Evolutionary conservation across 2,888 invertebrate genomes (phyloP).

Genomic region (Scelioninae gen. 2): DNA sequence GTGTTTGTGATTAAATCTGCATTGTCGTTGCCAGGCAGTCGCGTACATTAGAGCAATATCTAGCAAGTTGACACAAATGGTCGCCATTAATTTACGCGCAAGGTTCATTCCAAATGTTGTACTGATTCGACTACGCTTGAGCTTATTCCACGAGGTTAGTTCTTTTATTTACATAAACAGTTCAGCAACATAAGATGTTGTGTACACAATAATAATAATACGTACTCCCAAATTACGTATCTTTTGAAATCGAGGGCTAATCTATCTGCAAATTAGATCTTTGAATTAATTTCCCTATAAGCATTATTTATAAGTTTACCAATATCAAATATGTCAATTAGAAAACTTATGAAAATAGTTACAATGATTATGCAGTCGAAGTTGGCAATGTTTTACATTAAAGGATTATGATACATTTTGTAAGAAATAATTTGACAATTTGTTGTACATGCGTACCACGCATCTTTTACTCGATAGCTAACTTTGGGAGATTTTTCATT

Average conservation of each 20-base stretch:
- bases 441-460: too few relatives aligned
- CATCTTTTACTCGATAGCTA: too few relatives aligned
- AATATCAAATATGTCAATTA: not conserved
- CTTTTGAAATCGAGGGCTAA: conserved; percentile 15
- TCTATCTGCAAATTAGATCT: conserved; percentile 24
- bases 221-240: conserved; percentile 7
- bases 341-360: too few relatives aligned
- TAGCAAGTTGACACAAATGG: conserved; percentile 32
- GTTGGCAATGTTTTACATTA: too few relatives aligned
- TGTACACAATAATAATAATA: conserved; percentile 26
- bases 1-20: conserved; percentile 26
- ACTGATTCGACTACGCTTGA: conserved; percentile 34
- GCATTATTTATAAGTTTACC: conserved; percentile 19
- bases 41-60: conserved; percentile 30
- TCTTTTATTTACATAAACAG: conserved; percentile 21
- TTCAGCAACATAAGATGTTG: conserved; percentile 20
- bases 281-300: conserved; percentile 4
- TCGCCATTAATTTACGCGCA: conserved; percentile 30
- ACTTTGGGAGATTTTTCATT: too few relatives aligned
- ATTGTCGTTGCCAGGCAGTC: conserved; percentile 17
- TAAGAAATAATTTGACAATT: too few relatives aligned
- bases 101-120: conserved; percentile 25
- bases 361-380: too few relatives aligned
- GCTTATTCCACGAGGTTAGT: conserved; percentile 31
- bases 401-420: too few relatives aligned